phyloP scores from a whole-genome alignment of 2,113 vertebrate species.

The Istiophorus platypterus region DNA sequence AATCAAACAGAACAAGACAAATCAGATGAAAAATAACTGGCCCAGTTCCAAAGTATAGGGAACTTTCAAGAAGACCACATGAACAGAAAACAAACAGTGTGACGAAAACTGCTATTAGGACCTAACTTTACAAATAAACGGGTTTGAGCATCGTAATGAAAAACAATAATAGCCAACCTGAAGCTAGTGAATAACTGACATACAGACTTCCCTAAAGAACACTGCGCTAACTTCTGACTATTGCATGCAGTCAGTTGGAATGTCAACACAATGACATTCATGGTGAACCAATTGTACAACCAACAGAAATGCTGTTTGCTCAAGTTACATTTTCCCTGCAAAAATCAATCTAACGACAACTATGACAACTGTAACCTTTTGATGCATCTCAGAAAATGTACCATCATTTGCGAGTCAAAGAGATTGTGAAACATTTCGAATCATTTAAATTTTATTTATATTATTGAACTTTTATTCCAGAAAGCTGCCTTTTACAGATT shows the following conservation, averaged over 20 bases:
- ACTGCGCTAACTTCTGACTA: slow-evolving; percentile 35
- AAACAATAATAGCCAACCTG: background rate
- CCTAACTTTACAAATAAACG: background rate
- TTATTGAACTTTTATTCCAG: background rate
- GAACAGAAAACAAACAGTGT: background rate
- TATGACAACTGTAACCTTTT: too few species aligned
- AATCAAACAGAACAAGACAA: slow-evolving; percentile 39
- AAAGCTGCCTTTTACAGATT: slow-evolving; percentile 17
- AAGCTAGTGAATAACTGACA: background rate
- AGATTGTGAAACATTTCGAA: background rate
- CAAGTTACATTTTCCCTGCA: background rate
- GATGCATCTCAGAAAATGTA: too few species aligned
- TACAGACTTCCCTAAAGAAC: background rate
- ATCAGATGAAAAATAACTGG: slow-evolving; percentile 12
- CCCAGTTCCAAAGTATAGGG: background rate
- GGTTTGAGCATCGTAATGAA: background rate
- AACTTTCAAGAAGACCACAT: background rate
- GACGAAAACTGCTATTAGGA: background rate
- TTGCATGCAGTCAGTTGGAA: background rate
- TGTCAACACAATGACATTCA: slow-evolving; percentile 22
- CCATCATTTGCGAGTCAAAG: background rate
- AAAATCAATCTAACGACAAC: background rate
- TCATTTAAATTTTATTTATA: slow-evolving; percentile 47
- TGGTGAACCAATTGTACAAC: background rate
- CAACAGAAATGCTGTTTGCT: background rate